phyloP scores from a whole-genome alignment of 2,888 invertebrate genomes.

The Craniophora ligustri region DNA sequence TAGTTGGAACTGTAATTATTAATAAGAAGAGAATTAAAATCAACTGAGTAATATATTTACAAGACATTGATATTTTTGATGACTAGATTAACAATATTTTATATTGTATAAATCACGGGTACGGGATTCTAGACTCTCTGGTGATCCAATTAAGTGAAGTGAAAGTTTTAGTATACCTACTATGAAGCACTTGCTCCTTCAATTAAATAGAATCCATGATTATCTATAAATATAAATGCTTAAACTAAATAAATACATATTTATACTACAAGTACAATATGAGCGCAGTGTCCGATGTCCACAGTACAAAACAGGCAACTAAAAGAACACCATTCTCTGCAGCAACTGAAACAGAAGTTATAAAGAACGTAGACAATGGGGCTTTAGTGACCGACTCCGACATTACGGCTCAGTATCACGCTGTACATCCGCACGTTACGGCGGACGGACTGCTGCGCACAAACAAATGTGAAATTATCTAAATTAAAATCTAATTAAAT shows the following conservation, averaged over 20 bases:
- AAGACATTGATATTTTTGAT: too few relatives aligned
- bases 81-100: too few relatives aligned
- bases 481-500: slow-evolving; percentile 44
- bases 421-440: neutral
- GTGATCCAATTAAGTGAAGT: too few relatives aligned
- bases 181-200: too few relatives aligned
- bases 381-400: neutral
- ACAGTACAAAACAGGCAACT: neutral
- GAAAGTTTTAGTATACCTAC: too few relatives aligned
- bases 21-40: too few relatives aligned
- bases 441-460: neutral
- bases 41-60: too few relatives aligned
- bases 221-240: too few relatives aligned
- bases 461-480: slow-evolving; percentile 25
- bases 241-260: neutral
- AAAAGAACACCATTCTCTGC: neutral
- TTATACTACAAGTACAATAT: neutral
- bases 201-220: too few relatives aligned
- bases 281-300: neutral
- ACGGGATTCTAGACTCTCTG: too few relatives aligned
- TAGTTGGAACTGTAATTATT: too few relatives aligned
- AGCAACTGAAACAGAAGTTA: slow-evolving; percentile 7
- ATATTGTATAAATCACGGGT: too few relatives aligned
- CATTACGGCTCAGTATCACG: slow-evolving; percentile 3
- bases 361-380: slow-evolving; percentile 24